Conservation (phyloP, 2,113 vertebrate genomes). For the Protomyctophum bolini region DNA sequence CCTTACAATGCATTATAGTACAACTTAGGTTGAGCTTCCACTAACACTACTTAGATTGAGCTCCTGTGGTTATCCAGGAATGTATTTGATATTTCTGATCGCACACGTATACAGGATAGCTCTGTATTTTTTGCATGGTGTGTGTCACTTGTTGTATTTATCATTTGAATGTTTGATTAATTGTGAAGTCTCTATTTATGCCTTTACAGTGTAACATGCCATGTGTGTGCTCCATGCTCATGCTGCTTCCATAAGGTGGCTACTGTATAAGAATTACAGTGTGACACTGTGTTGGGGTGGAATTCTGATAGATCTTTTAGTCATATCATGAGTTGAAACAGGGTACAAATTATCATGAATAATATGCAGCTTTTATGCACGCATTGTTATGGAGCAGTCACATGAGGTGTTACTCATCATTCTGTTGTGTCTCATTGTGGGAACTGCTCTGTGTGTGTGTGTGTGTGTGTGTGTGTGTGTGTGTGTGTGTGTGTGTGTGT, state of each 20-base stretch:
- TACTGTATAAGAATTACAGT: background rate
- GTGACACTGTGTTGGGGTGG: background rate
- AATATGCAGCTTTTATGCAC: constrained; percentile 32
- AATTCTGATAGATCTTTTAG: background rate
- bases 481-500: constrained; percentile 30
- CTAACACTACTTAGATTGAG: constrained; percentile 14
- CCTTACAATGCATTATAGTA: too few species aligned
- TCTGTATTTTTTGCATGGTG: constrained; percentile 60
- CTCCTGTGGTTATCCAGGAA: constrained; percentile 16
- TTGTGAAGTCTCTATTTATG: constrained; percentile 49
- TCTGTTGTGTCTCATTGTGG: constrained; percentile 51
- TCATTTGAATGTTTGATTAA: constrained; percentile 54
- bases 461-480: constrained; percentile 30
- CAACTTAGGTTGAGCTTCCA: too few species aligned
- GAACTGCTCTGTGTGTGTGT: constrained; percentile 39
- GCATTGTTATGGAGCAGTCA: constrained; percentile 41
- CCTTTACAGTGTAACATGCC: constrained; percentile 71
- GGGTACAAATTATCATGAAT: background rate
- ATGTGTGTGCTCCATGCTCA: constrained; percentile 53
- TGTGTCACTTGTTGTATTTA: constrained; percentile 39
- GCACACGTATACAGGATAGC: constrained; percentile 11
- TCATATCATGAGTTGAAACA: too few species aligned
- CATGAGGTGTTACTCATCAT: constrained; percentile 48
- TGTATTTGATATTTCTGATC: constrained; percentile 5
- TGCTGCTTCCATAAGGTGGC: constrained; percentile 41